Evolutionary conservation across 1,140 invertebrate genomes (phyloP).

Genomic region (Cydia strobilella): DNA sequence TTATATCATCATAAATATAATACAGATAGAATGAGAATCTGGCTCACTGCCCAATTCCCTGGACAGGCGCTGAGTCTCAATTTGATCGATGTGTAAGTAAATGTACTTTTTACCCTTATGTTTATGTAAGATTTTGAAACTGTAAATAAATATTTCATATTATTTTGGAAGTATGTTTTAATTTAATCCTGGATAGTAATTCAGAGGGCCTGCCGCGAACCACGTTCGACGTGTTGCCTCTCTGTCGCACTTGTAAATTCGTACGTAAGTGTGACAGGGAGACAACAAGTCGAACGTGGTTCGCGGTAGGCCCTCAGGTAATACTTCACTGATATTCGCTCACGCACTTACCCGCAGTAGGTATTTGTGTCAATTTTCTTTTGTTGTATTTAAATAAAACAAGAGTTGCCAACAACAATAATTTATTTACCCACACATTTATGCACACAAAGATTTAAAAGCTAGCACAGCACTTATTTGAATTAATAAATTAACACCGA

Average conservation of each 20-base stretch:
- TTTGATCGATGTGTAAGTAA: conserved; percentile 27
- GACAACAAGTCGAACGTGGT: too few species aligned
- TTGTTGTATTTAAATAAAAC: conserved; percentile 35
- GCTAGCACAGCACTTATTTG: conserved; percentile 57
- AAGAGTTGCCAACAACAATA: conserved; percentile 67
- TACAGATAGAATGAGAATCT: not conserved
- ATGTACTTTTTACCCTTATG: conserved; percentile 20
- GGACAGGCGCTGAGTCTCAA: not conserved
- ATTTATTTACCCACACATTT: conserved; percentile 72
- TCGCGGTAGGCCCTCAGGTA: too few species aligned
- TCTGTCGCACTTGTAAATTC: too few species aligned
- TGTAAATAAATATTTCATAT: conserved; percentile 34
- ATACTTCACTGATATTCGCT: too few species aligned
- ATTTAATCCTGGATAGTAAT: conserved; percentile 20
- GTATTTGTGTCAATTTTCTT: too few species aligned
- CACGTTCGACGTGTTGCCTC: too few species aligned
- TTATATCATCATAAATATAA: conserved; percentile 22
- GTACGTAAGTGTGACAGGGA: too few species aligned
- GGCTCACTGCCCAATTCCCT: conserved; percentile 16
- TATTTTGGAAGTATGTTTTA: conserved; percentile 33
- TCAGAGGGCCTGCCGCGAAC: too few species aligned
- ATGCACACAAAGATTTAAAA: conserved; percentile 63
- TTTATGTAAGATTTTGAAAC: conserved; percentile 24
- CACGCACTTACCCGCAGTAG: too few species aligned
- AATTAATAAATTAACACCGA: conserved; percentile 30